Conservation (phyloP, 2,888 invertebrate species). For the Lasiommata megera region DNA sequence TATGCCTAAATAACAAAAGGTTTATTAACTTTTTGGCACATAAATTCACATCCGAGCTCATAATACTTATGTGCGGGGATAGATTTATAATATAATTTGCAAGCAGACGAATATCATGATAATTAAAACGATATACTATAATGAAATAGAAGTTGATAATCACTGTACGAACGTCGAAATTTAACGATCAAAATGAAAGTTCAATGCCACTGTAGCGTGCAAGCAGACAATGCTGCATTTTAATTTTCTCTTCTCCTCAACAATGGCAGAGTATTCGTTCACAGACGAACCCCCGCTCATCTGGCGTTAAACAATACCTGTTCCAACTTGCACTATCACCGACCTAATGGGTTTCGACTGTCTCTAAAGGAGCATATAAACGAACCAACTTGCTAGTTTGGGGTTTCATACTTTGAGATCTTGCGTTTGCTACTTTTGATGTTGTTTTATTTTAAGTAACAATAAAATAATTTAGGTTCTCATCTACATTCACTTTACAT, state of each 20-base stretch:
- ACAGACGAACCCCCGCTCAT: slow-evolving; percentile 71
- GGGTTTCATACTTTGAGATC: background rate
- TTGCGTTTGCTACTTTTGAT: background rate
- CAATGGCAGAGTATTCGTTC: slow-evolving; percentile 73
- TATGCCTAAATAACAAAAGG: no score
- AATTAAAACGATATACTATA: background rate
- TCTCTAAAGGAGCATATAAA: slow-evolving; percentile 4
- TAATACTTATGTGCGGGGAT: no score
- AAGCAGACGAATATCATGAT: no score
- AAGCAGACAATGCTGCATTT: slow-evolving; percentile 74
- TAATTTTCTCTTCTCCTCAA: slow-evolving; percentile 69
- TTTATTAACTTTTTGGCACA: no score
- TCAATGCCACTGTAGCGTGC: slow-evolving; percentile 34
- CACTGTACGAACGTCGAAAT: slow-evolving; percentile 5
- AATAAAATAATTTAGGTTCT: no score
- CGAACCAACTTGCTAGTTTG: background rate
- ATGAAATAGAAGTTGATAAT: background rate
- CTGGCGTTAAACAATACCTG: slow-evolving; percentile 76
- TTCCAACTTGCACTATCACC: slow-evolving; percentile 77
- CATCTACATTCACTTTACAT: no score
- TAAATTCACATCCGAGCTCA: no score
- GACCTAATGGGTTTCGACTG: slow-evolving; percentile 26
- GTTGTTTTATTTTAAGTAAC: no score
- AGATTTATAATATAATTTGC: no score
- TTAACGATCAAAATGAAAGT: slow-evolving; percentile 22